A percentile compares a stretch with the other conserved stretches of the same genome.
Conservation (phyloP, 2,888 invertebrate species). For the Tinea semifulvella region DNA sequence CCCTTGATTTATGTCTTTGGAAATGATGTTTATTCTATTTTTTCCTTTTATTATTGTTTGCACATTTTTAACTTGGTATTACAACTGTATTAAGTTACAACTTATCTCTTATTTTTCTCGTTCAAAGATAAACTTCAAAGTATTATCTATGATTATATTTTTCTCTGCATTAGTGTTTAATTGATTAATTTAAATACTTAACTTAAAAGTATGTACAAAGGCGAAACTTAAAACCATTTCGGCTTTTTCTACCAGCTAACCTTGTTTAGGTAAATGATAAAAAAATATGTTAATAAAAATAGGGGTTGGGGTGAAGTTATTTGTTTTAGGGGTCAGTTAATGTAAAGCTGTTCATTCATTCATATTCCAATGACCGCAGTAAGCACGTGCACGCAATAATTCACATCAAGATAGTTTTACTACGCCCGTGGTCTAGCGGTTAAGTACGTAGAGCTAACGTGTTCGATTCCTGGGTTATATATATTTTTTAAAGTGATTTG, state of each 20-base stretch:
- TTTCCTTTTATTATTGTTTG: constrained; percentile 6
- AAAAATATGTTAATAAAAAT: too few relatives aligned
- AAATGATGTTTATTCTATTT: constrained; percentile 28
- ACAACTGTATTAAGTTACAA: constrained; percentile 1
- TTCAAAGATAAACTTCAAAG: background rate
- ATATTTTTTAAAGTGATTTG: too few relatives aligned
- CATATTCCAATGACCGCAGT: constrained; percentile 19
- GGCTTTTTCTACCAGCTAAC: background rate
- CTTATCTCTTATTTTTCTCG: background rate
- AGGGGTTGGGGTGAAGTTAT: too few relatives aligned
- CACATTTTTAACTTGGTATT: background rate
- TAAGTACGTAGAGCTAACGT: too few relatives aligned
- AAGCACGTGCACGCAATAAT: constrained; percentile 38
- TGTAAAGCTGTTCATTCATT: background rate
- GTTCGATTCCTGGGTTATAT: too few relatives aligned
- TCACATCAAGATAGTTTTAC: constrained; percentile 15
- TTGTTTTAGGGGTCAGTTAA: too few relatives aligned
- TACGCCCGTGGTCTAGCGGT: too few relatives aligned
- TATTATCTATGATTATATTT: background rate
- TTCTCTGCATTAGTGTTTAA: background rate
- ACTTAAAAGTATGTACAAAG: background rate
- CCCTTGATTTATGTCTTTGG: constrained; percentile 40
- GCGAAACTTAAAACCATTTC: background rate
- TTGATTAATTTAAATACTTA: background rate
- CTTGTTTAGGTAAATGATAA: too few relatives aligned